These are phyloP conservation scores for Cosmorhoe ocellata DNA, from an alignment of 2,888 invertebrate species.

Conservation along the genomic window DNA sequence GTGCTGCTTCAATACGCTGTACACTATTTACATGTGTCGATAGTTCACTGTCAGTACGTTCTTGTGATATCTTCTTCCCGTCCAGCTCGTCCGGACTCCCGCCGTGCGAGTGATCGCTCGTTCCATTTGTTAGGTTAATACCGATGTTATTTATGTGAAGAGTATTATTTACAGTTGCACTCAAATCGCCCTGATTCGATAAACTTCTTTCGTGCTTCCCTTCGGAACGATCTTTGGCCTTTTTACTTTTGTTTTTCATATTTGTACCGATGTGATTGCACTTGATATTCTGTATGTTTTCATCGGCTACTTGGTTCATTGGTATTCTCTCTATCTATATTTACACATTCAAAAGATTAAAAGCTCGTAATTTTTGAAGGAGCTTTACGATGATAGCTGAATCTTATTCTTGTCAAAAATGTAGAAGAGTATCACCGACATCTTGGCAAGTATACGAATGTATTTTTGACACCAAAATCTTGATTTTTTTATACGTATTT, in stretches of 20 bases:
- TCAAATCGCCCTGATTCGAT: slow-evolving; percentile 65
- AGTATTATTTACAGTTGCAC: slow-evolving; percentile 68
- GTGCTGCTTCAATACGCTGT: slow-evolving; percentile 59
- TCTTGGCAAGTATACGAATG: slow-evolving; percentile 67
- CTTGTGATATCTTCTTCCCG: slow-evolving; percentile 48
- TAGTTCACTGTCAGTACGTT: slow-evolving; percentile 44
- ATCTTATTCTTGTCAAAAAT: slow-evolving; percentile 75
- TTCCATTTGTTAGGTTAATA: slow-evolving; percentile 76
- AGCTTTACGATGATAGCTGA: slow-evolving; percentile 63
- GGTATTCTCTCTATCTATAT: slow-evolving; percentile 69
- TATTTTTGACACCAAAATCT: slow-evolving; percentile 51
- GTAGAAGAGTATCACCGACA: slow-evolving; percentile 77
- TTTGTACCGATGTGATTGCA: slow-evolving; percentile 68
- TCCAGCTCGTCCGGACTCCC: slow-evolving; percentile 47
- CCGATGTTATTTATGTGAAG: slow-evolving; percentile 70
- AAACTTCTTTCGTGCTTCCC: slow-evolving; percentile 61
- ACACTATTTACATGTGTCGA: slow-evolving; percentile 69
- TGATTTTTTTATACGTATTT: slow-evolving; percentile 32
- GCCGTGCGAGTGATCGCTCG: slow-evolving; percentile 66
- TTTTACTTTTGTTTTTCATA: slow-evolving; percentile 74
- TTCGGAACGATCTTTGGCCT: slow-evolving; percentile 76
- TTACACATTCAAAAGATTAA: slow-evolving; percentile 69
- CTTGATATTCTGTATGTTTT: slow-evolving; percentile 68
- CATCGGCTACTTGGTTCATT: slow-evolving; percentile 75
- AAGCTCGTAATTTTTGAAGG: slow-evolving; percentile 64